Evolutionary conservation across 2,888 invertebrate species (phyloP).

Genomic region (Coecobrya sp.): DNA sequence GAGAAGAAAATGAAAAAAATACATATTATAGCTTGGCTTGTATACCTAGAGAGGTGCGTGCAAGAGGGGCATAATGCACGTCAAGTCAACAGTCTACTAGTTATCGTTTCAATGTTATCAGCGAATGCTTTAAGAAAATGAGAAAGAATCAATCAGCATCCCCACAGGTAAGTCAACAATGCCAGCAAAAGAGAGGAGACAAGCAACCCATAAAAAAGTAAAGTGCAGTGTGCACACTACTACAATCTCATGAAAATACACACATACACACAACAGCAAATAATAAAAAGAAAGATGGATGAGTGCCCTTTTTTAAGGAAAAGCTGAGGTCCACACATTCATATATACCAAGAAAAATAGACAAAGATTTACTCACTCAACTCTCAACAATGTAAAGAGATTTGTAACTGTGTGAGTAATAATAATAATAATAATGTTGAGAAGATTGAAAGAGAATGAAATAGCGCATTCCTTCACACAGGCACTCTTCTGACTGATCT

Average conservation of each 20-base stretch:
- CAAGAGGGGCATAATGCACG: not conserved
- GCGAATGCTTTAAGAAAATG: not conserved
- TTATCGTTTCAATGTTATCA: constrained; percentile 37
- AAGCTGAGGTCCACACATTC: constrained; percentile 12
- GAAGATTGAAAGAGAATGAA: constrained; percentile 32
- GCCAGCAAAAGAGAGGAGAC: not conserved
- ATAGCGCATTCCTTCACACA: constrained; percentile 39
- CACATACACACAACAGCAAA: too few species aligned
- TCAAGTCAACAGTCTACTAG: not conserved
- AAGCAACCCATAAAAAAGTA: constrained; percentile 25
- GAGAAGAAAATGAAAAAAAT: not conserved
- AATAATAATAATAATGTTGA: not conserved
- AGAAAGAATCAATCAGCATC: constrained; percentile 4
- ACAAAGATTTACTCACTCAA: not conserved
- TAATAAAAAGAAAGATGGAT: not conserved
- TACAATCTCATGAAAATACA: not conserved
- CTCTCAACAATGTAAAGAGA: not conserved
- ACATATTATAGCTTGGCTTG: not conserved
- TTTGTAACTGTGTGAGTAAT: not conserved
- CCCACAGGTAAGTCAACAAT: not conserved
- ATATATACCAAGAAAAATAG: not conserved
- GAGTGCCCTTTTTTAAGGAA: constrained; percentile 31
- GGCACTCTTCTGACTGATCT: constrained; percentile 5
- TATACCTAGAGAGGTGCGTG: not conserved
- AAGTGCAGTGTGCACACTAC: not conserved